Conservation (phyloP, 2,113 vertebrate species). For the Ciconia stormi region DNA sequence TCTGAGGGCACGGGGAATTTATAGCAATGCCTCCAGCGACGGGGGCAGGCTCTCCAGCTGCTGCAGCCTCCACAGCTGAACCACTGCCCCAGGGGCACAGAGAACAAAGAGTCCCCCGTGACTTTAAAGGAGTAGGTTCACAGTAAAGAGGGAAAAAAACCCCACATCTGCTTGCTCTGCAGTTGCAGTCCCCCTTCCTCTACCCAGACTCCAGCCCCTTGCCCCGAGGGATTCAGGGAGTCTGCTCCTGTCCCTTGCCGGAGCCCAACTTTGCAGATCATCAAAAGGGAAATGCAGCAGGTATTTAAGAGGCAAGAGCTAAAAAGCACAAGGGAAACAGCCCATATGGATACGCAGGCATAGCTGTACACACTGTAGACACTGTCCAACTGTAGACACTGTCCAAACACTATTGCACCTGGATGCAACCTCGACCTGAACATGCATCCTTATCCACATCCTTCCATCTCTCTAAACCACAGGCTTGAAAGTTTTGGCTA, state of each 20-base stretch:
- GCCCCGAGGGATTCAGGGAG: neutral
- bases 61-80: conserved; percentile 16
- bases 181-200: neutral
- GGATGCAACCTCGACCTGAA: neutral
- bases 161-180: neutral
- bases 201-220: neutral
- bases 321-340: neutral
- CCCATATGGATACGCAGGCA: neutral
- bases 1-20: neutral
- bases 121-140: neutral
- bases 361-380: fast-evolving
- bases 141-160: neutral
- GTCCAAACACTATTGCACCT: fast-evolving
- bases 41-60: neutral
- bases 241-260: neutral
- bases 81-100: neutral
- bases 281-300: neutral
- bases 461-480: neutral
- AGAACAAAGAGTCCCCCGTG: fast-evolving
- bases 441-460: neutral
- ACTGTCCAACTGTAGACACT: too few relatives aligned
- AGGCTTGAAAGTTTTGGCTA: neutral
- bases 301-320: neutral
- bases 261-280: neutral
- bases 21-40: neutral